These are phyloP conservation scores for Orgyia antiqua DNA, from an alignment of 2,888 invertebrate species.

Conservation along the genomic window DNA sequence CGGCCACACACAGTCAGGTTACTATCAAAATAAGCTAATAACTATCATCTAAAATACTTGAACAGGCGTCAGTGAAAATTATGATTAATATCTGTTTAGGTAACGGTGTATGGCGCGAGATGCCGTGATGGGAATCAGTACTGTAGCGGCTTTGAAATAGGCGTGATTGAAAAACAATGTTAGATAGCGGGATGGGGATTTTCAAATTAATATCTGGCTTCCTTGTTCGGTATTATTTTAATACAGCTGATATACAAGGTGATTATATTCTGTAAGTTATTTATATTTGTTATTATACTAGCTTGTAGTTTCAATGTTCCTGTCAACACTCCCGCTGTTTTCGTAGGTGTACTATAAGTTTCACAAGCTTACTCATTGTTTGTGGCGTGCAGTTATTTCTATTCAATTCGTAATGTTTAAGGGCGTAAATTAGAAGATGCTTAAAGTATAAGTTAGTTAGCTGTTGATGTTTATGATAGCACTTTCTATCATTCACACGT, in stretches of 20 bases:
- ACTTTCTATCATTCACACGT: conserved; percentile 39
- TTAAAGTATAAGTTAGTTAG: conserved; percentile 29
- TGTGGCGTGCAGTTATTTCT: conserved; percentile 28
- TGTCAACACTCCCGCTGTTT: conserved; percentile 11
- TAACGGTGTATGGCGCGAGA: conserved; percentile 54
- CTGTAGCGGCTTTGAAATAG: conserved; percentile 17
- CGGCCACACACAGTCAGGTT: conserved; percentile 67
- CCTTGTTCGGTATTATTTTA: conserved; percentile 9
- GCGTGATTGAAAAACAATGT: conserved; percentile 22
- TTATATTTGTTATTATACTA: not conserved
- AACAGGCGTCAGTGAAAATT: conserved; percentile 72
- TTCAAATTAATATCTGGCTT: conserved; percentile 8
- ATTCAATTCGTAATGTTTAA: conserved; percentile 50
- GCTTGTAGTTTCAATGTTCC: not conserved
- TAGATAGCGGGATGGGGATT: conserved; percentile 16
- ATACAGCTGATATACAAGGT: conserved; percentile 4
- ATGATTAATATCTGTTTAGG: conserved; percentile 76
- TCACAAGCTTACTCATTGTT: conserved; percentile 28
- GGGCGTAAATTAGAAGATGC: conserved; percentile 54
- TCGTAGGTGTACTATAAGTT: conserved; percentile 15
- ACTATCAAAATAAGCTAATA: conserved; percentile 67
- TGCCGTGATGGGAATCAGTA: conserved; percentile 42
- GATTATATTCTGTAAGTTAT: conserved; percentile 4
- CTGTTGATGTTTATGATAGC: conserved; percentile 35
- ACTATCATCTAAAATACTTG: conserved; percentile 70